These are phyloP conservation scores for Capra hircus DNA, from an alignment of 2,113 vertebrate genomes.

Conservation along the genomic window DNA sequence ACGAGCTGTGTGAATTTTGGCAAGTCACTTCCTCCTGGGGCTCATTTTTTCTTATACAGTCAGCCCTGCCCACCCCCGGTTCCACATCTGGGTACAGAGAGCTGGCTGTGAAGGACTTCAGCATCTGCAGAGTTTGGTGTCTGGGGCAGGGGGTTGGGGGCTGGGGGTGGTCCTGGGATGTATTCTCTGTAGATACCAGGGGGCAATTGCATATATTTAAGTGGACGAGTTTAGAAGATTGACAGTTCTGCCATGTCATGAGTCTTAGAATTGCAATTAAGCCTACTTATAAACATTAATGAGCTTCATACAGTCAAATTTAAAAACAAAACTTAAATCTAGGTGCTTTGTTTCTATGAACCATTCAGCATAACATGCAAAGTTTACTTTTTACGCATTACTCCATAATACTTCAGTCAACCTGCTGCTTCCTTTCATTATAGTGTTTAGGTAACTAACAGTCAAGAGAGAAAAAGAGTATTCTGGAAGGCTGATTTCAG, in stretches of 20 bases:
- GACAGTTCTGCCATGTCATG: not conserved
- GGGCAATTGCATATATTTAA: not conserved
- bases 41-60: not conserved
- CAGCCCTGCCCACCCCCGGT: not conserved
- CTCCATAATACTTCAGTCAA: conserved; percentile 42
- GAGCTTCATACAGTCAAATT: not conserved
- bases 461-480: conserved; percentile 58
- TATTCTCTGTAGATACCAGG: not conserved
- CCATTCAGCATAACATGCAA: not conserved
- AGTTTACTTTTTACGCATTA: not conserved
- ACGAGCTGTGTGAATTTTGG: not conserved
- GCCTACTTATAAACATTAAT: not conserved
- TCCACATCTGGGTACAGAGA: not conserved
- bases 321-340: not conserved
- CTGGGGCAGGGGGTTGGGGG: not conserved
- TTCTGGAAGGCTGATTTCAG: conserved; percentile 73
- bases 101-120: not conserved
- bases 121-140: not conserved
- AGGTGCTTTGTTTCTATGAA: not conserved
- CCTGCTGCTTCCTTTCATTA: conserved; percentile 50
- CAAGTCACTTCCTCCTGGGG: not conserved
- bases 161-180: not conserved
- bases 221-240: not conserved
- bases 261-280: not conserved
- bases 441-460: conserved; percentile 40